Evolutionary conservation across 2,113 vertebrate species (phyloP), one percentile per base, ranked within the genome.

Genomic region (Urocitellus parryii): DNA sequence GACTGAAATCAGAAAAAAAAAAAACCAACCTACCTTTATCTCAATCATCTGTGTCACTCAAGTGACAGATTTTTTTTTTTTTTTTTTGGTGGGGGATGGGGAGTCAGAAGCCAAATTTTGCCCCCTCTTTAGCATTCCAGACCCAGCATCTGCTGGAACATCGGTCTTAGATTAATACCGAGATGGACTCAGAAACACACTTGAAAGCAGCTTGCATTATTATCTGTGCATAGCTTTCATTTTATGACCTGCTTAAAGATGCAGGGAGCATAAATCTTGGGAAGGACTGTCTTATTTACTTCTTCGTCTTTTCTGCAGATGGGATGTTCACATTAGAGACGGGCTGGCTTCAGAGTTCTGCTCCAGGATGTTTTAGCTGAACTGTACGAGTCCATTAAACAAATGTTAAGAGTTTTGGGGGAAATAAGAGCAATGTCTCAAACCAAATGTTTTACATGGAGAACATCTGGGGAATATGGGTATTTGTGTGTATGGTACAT

Each of bases 391-490:
- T 98, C 98, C 97, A 98, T 98, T 98, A 99, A 98, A 98, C 98
- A 98, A 98, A 98, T 98, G 98, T 98, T 98, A 98, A 98, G 98
- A 95, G 97, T 97, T 98, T 97, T 97, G 84, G 98, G 98, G 98
- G 98, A 98, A 98, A 98, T 98, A 96, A 98, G 97, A 27, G 4
- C 97, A 91, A 0, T 98, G 97, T 98, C 98, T 98, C 97, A 98
- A 97, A 98, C 98, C 98, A 98, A 98, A 98, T 98, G 98, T 98
- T 98, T 98, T 98, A 98, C 98, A 98, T 95, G 98, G 98, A 98
- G 98, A 98, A 98, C 98, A 99, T 99, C 98, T 99, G 99, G 98
- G 98, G 98, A 98, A 94, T 96, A 97, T 97, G 98, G 98, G 98
- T 98, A 96, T 99, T 98, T 98, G 97, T 98, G 90, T 97, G 97